phyloP scores from a whole-genome alignment of 2,113 vertebrate genomes.

The Corythornis cristatus region DNA sequence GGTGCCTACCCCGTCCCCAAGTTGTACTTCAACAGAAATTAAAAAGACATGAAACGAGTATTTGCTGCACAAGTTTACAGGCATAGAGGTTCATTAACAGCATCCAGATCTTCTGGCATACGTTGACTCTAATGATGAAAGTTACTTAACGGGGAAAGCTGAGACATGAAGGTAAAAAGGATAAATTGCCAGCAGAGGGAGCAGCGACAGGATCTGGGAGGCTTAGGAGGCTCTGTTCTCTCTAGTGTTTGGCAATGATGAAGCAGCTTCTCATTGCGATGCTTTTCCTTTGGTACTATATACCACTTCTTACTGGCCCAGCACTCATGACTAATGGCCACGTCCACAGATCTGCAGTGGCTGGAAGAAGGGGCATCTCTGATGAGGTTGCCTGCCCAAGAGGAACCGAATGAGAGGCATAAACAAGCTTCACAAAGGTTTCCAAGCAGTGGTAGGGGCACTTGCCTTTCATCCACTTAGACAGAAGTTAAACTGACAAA shows the following conservation, averaged over 20 bases:
- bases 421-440: background rate
- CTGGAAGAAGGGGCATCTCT: background rate
- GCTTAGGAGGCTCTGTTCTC: background rate
- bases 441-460: background rate
- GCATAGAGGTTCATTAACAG: background rate
- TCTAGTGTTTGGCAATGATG: background rate
- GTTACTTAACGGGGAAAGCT: background rate
- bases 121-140: background rate
- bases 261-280: background rate
- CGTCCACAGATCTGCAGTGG: accelerated
- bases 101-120: background rate
- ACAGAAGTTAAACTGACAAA: conserved; percentile 9
- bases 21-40: background rate
- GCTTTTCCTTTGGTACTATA: background rate
- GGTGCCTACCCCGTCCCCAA: background rate
- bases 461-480: background rate
- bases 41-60: background rate
- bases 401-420: background rate
- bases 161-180: background rate
- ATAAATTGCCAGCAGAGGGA: background rate
- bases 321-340: background rate
- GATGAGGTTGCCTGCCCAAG: background rate
- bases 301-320: background rate
- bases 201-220: background rate
- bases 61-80: background rate